A percentile compares a stretch with the other conserved stretches of the same genome.
Evolutionary conservation across 2,113 vertebrate genomes (phyloP).

Genomic region (Hipposideros armiger): DNA sequence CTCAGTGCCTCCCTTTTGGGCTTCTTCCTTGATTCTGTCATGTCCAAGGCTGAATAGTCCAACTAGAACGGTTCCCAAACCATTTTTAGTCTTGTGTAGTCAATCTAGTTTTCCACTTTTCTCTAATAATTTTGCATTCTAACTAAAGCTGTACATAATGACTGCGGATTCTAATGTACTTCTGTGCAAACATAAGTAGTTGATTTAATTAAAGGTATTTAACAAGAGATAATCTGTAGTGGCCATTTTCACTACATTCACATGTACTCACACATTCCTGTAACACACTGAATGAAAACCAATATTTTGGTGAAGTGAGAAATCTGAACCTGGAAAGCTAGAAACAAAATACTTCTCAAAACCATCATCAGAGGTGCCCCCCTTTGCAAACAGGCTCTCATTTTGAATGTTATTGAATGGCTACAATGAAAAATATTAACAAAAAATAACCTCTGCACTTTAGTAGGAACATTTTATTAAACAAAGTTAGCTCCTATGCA

Average conservation of each 20-base stretch:
- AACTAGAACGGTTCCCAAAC: not conserved
- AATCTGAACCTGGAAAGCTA: not conserved
- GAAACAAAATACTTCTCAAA: slow-evolving; percentile 14
- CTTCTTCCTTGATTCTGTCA: not conserved
- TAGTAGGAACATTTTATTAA: not conserved
- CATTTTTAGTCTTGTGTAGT: not conserved
- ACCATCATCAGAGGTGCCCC: not conserved
- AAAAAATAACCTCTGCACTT: not conserved
- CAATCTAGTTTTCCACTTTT: not conserved
- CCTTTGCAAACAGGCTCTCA: not conserved
- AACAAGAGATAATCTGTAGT: too few relatives aligned
- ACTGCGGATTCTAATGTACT: not conserved
- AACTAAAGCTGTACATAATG: not conserved
- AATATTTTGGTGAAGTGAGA: not conserved
- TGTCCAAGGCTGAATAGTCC: not conserved
- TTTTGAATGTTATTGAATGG: not conserved
- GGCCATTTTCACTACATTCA: not conserved
- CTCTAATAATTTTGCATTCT: not conserved
- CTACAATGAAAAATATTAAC: not conserved
- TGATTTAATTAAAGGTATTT: not conserved
- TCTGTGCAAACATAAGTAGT: not conserved
- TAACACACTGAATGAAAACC: not conserved
- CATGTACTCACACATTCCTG: not conserved
- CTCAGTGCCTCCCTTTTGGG: not conserved
- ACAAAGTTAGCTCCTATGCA: not conserved